Evolutionary conservation across 1,140 invertebrate genomes (phyloP).

Genomic region (Drosophila bifasciata): DNA sequence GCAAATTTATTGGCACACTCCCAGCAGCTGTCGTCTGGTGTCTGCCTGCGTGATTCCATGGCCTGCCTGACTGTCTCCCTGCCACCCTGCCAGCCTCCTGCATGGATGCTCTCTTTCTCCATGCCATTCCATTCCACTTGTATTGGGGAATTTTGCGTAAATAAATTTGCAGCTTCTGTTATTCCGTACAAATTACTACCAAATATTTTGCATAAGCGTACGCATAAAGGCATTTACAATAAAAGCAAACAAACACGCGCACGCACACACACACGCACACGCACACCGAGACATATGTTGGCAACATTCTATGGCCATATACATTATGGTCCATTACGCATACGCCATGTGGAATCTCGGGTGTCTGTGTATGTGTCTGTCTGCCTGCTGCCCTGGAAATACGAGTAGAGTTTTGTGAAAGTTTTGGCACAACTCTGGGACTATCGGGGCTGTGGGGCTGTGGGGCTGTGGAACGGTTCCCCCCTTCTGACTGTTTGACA

Average conservation of each 20-base stretch:
- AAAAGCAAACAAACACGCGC: slow-evolving; percentile 62
- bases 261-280: slow-evolving; percentile 6
- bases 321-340: slow-evolving; percentile 60
- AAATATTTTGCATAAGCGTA: slow-evolving; percentile 77
- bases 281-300: not conserved
- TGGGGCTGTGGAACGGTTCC: not conserved
- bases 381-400: slow-evolving; percentile 9
- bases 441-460: not conserved
- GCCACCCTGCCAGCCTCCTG: not conserved
- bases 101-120: not conserved
- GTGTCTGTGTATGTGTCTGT: slow-evolving; percentile 9
- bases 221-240: slow-evolving; percentile 73
- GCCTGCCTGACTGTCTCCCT: not conserved
- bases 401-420: slow-evolving; percentile 50
- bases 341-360: slow-evolving; percentile 48
- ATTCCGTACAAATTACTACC: slow-evolving; percentile 74
- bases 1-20: slow-evolving; percentile 64
- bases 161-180: slow-evolving; percentile 60
- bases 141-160: slow-evolving; percentile 59
- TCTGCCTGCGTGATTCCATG: slow-evolving; percentile 3
- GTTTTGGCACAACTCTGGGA: slow-evolving; percentile 45
- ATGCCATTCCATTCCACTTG: not conserved
- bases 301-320: slow-evolving; percentile 30
- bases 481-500: slow-evolving; percentile 26
- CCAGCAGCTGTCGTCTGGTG: slow-evolving; percentile 37